These are phyloP conservation scores for Helostoma temminkii DNA, from an alignment of 2,797 vertebrate species.

Conservation along the genomic window DNA sequence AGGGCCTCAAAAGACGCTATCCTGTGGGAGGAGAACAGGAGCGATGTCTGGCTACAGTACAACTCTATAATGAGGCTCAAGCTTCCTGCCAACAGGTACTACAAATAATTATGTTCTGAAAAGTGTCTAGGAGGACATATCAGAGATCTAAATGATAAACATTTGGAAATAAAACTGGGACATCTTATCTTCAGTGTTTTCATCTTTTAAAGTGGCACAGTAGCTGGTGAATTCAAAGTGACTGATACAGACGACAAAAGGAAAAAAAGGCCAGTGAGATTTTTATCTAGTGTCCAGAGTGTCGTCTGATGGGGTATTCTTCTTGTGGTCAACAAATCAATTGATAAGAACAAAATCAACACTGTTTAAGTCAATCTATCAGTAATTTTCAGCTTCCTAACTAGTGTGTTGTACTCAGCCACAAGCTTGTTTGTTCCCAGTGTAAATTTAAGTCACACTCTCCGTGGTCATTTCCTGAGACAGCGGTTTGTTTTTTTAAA, in stretches of 20 bases:
- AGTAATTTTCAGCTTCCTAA: background rate
- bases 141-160: background rate
- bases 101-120: constrained; percentile 17
- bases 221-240: background rate
- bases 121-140: constrained; percentile 20
- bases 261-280: background rate
- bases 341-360: constrained; percentile 2
- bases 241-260: background rate
- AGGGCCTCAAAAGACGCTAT: constrained; percentile 50
- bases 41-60: constrained; percentile 61
- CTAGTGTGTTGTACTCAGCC: background rate
- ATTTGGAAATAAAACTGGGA: background rate
- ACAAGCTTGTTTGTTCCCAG: too few relatives aligned
- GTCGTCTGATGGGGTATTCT: background rate
- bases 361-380: background rate
- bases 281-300: background rate
- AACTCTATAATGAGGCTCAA: constrained; percentile 59
- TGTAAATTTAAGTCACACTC: too few relatives aligned
- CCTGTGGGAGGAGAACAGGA: constrained; percentile 47
- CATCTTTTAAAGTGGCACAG: too few relatives aligned
- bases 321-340: constrained; percentile 7
- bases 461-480: background rate
- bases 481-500: background rate
- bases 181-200: background rate
- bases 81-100: constrained; percentile 56